Evolutionary conservation across 2,113 vertebrate genomes (phyloP).

Genomic region (Dasypus novemcinctus): DNA sequence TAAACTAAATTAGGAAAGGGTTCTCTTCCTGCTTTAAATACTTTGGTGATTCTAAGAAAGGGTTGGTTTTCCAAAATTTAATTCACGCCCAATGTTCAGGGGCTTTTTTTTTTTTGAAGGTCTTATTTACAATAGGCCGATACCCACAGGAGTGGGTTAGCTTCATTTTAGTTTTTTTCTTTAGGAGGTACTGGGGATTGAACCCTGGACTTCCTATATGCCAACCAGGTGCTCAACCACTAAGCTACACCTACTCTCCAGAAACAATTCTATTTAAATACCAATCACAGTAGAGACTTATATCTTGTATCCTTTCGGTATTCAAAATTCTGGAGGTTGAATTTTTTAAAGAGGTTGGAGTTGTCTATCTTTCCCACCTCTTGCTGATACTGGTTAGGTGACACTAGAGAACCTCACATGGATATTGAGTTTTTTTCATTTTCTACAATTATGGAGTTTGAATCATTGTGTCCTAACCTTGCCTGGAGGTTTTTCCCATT

Average conservation of each 20-base stretch:
- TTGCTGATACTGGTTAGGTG: neutral
- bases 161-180: too few relatives aligned
- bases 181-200: too few relatives aligned
- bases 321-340: neutral
- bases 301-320: neutral
- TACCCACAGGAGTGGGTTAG: too few relatives aligned
- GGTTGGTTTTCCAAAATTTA: neutral
- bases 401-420: neutral
- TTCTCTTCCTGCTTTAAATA: neutral
- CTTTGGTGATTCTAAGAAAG: neutral
- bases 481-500: neutral
- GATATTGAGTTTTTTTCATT: neutral
- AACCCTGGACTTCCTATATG: too few relatives aligned
- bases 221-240: too few relatives aligned
- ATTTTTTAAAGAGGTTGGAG: neutral
- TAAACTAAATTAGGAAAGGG: neutral
- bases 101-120: too few relatives aligned
- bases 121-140: too few relatives aligned
- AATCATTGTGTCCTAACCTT: neutral
- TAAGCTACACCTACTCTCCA: too few relatives aligned
- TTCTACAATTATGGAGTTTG: neutral
- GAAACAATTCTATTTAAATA: neutral
- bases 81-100: neutral
- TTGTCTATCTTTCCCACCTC: neutral
- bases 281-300: neutral